Percentiles rank a stretch among this genome's conserved stretches.
Evolutionary conservation across 1,140 invertebrate genomes (phyloP).

Genomic region (Aphaenogaster ashmeadi): DNA sequence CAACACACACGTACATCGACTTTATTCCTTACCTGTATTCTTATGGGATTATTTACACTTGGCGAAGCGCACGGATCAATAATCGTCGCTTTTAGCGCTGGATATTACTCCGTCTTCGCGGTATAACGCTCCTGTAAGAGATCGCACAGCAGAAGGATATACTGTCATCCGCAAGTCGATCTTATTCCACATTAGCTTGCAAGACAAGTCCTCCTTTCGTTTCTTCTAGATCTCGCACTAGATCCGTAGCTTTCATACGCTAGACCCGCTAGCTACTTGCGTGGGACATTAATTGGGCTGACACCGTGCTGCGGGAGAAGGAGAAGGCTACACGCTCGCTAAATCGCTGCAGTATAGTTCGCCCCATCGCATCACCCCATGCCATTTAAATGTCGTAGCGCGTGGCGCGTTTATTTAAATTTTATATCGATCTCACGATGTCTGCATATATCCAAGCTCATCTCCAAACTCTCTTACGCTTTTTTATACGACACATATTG

Average conservation of each 20-base stretch:
- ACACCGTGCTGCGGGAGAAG: background rate
- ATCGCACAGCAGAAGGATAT: background rate
- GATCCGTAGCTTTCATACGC: conserved; percentile 23
- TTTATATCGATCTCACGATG: conserved; percentile 45
- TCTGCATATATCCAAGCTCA: conserved; percentile 33
- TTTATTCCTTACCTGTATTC: conserved; percentile 44
- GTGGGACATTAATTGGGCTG: background rate
- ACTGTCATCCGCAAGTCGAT: conserved; percentile 23
- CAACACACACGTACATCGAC: background rate
- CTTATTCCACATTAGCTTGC: conserved; percentile 2
- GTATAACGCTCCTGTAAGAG: background rate
- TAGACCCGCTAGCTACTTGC: background rate
- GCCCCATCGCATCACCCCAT: conserved; percentile 53
- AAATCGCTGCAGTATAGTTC: conserved; percentile 43
- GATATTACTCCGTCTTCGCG: conserved; percentile 5
- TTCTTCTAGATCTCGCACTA: background rate
- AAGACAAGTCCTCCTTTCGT: background rate
- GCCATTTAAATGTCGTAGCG: conserved; percentile 49
- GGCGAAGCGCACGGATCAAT: conserved; percentile 54
- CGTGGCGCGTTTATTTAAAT: conserved; percentile 57
- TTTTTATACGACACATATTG: conserved; percentile 22
- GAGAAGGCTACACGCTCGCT: background rate
- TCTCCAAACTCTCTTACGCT: conserved; percentile 30
- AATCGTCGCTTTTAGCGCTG: conserved; percentile 29
- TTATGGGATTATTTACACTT: conserved; percentile 56